Evolutionary conservation across 2,113 vertebrate genomes (phyloP), one percentile per base, ranked within the genome.

Genomic region (Salminus brasiliensis): DNA sequence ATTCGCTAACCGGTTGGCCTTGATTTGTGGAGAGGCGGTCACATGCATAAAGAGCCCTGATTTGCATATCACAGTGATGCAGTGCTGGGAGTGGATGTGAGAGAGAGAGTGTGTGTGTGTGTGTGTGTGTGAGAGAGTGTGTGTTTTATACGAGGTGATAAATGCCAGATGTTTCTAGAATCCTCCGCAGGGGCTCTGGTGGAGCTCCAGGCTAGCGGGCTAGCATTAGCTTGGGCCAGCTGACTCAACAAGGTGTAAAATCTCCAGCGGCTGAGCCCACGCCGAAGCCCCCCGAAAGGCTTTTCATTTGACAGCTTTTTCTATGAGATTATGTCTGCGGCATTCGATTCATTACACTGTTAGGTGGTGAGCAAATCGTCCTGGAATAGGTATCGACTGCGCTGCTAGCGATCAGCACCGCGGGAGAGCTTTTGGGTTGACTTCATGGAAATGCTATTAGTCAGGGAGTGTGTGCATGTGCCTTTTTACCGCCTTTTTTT

Each of bases 171-270:
- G 80, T 83, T 86, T 79, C 60, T 62, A 39, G 69, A 74, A 47
- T 80, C 55, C 65, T 79, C 59, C 57, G 32, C 74, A 75, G 83
- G 67, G 74, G 59, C 57, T 86, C 78, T 88, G 87, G 84, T 86
- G 59, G 67, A 30, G 78, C 74, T 87, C 86, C 88, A 86, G 18
- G 52, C 34, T 57, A 41, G 30, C 21, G 8, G 16, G 27, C 45
- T 67, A 67, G 36, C 36, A 34, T 39, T 39, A 45, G 25, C 43
- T 53, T 4, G 47, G 47, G 30, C 47, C 69, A 21, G 69, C 27
- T 72, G 69, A 72, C 25, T 81, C 86, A 86, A 88, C 89, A 84
- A 84, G 84, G 86, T 88, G 83, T 87, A 67, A 84, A 86, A 87
- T 87, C 83, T 84, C 29, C 16, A 72, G 39, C 8, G 25, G 1